phyloP scores from a whole-genome alignment of 2,888 invertebrate genomes.

The Sinopyrophorus schimmeli region DNA sequence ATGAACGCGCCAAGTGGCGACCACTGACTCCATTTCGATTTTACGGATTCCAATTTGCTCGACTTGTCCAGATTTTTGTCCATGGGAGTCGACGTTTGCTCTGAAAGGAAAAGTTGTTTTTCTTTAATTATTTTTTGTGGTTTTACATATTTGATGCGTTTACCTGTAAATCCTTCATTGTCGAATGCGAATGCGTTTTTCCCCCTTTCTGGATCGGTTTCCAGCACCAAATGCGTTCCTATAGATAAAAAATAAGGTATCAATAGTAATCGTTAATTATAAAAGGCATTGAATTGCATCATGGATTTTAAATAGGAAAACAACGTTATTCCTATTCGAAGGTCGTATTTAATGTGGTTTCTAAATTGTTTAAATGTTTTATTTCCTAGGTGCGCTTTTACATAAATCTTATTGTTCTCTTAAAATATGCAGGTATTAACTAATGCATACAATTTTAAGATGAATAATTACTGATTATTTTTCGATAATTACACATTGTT shows the following conservation, averaged over 20 bases:
- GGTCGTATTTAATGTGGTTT: constrained; percentile 11
- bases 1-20: constrained; percentile 53
- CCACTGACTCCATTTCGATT: constrained; percentile 56
- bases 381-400: neutral
- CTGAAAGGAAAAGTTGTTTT: constrained; percentile 47
- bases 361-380: constrained; percentile 14
- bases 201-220: constrained; percentile 76
- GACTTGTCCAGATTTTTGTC: constrained; percentile 45
- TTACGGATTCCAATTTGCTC: constrained; percentile 41
- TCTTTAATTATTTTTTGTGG: neutral
- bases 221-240: constrained; percentile 74
- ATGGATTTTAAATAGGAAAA: constrained; percentile 3
- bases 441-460: too few species aligned
- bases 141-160: constrained; percentile 8
- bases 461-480: too few species aligned
- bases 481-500: too few species aligned
- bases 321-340: constrained; percentile 10
- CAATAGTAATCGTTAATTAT: neutral
- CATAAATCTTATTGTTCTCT: too few species aligned
- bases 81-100: constrained; percentile 48
- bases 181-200: constrained; percentile 79
- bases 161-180: constrained; percentile 74
- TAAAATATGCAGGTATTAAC: too few species aligned
- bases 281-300: constrained; percentile 2
- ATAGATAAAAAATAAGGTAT: constrained; percentile 44